phyloP scores from a whole-genome alignment of 35 echinoderm and acorn worm genomes.

The Heliocidaris erythrogramma region DNA sequence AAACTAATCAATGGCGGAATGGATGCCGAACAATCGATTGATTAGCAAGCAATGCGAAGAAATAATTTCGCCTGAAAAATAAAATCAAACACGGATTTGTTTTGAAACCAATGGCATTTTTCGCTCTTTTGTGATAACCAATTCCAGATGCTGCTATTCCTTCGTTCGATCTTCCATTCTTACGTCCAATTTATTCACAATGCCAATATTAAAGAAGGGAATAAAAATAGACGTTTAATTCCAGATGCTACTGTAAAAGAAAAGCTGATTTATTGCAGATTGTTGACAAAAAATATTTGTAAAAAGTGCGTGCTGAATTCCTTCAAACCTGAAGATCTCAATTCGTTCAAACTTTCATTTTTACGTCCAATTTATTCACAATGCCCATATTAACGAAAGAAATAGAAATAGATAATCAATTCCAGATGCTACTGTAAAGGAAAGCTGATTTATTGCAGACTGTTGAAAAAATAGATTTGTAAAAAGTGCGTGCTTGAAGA shows the following conservation, averaged over 20 bases:
- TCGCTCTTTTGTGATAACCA: not conserved
- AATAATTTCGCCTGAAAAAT: not conserved
- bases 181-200: conserved; percentile 12
- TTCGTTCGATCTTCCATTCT: not conserved
- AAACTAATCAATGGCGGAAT: not conserved
- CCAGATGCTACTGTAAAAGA: not conserved
- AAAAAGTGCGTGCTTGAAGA: too few relatives aligned
- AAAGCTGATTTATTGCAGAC: not conserved
- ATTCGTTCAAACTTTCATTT: not conserved
- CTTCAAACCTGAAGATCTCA: not conserved
- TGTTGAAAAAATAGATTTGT: not conserved
- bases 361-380: conserved; percentile 5
- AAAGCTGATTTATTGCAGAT: not conserved
- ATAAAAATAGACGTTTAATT: not conserved
- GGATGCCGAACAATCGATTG: not conserved
- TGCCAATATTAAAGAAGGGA: not conserved
- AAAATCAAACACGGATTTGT: not conserved
- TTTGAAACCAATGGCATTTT: not conserved
- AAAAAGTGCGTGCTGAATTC: too few relatives aligned
- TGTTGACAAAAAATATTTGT: not conserved
- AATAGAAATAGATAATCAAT: not conserved
- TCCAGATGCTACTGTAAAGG: not conserved
- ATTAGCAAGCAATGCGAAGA: not conserved
- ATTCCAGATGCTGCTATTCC: not conserved
- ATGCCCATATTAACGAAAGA: not conserved